Base-by-base conservation (phyloP, 2,888 invertebrate genomes). In the Epicampocera succincta region DNA sequence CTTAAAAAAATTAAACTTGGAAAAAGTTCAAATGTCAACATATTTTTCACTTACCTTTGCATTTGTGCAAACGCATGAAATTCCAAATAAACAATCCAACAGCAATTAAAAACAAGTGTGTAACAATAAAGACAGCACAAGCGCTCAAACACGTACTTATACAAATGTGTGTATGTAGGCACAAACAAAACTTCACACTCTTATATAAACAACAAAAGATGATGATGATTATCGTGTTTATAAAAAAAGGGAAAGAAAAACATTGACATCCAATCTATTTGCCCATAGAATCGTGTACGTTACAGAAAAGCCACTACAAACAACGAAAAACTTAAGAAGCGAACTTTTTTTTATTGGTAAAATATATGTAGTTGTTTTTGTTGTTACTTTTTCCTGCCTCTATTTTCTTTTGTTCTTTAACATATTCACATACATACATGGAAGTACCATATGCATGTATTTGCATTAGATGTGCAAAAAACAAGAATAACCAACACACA, bases 11-110 rank as follows among this genome's bases (percentile, higher is more conserved):
- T 2, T 13, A 33, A 25, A 52, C 21, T 21, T 50, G 60, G 11
- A 58, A 71, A 81, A 81, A 81, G 82, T 82, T 82, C 78, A 82
- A 82, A 82, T 82, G 82, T 71, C 79, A 81, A 60, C 52, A 65
- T 76, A 60, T 61, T 77, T 33, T 3, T 33, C 17, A 78, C 82
- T 71, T 71, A 82, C 74, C 79, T 66, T 60, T 66, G 60, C 58
- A 71, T 71, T 46, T 82, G 74, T 74, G 74, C 65, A 82, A 77
- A 74, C 65, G 82, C 69, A 74, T 78, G 61, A 79, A 78, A 79
- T 83, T 81, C 71, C 76, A 42, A 68, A 77, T 19, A 65, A 66
- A 58, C 54, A 65, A 71, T 40, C 12, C 50, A 42, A 48, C 63
- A 74, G 56, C 69, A 72, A 38, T 72, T 73, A 25, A 19, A 66